Conservation (phyloP, 2,113 vertebrate genomes). For the Amia ocellicauda region DNA sequence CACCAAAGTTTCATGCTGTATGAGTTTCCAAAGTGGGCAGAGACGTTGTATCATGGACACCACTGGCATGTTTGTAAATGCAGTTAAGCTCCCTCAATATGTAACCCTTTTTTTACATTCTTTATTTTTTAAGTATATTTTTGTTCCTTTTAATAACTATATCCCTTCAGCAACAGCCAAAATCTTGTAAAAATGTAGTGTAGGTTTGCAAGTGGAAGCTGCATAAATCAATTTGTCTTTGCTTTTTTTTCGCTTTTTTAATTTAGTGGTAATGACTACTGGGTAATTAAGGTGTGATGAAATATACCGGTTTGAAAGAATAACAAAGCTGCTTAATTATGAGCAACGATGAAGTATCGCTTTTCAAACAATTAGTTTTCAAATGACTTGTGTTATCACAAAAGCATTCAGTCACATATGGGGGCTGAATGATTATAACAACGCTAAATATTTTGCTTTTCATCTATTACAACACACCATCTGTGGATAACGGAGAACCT, state of each 20-base stretch:
- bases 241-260: not conserved
- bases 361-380: conserved; percentile 7
- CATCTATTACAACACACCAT: conserved; percentile 32
- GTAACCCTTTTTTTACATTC: not conserved
- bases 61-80: no score
- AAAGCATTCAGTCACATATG: no score
- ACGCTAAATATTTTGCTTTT: conserved; percentile 35
- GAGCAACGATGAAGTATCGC: not conserved
- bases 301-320: conserved; percentile 3
- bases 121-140: no score
- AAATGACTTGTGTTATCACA: no score
- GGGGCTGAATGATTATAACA: no score
- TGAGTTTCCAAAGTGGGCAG: not conserved
- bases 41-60: no score
- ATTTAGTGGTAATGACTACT: conserved; percentile 2
- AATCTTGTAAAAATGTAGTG: not conserved
- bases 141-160: not conserved
- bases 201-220: not conserved
- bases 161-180: not conserved
- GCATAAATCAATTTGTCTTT: conserved; percentile 9
- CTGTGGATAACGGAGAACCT: conserved; percentile 42
- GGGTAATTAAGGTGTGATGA: conserved; percentile 5
- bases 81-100: not conserved
- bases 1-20: conserved; percentile 49
- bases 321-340: conserved; percentile 11